Base-by-base conservation (phyloP, 2,113 vertebrate species). In the Periophthalmodon schlosseri region DNA sequence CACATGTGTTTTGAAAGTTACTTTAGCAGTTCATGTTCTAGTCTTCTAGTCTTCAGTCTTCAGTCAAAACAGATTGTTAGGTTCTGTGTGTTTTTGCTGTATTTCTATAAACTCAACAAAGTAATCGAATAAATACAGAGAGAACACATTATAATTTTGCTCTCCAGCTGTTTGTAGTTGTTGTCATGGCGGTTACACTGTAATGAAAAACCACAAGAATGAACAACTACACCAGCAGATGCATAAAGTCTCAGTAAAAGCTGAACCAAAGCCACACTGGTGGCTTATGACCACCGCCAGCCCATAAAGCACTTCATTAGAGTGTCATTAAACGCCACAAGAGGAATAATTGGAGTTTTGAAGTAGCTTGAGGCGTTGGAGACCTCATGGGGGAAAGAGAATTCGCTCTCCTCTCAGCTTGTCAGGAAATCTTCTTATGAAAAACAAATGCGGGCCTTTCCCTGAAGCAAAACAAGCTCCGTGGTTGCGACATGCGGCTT, bases 351-450 rank as follows among this genome's bases (percentile, higher is more conserved):
- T 1, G 12, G 46, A 58, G 56, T 56, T 75, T 34, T 61, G 2
- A 34, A 14, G 4, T 67, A 69, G 46, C 74, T 72, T 34, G 67
- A 74, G 85, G 60, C 75, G 61, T 72, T 75, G 20, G 36, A 34
- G 2, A 47, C 44, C 66, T 73, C 21, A 58, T 13, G 12, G 10
- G 49, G 39, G n/a, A 50, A 0, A 12, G 15, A 3, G 56, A 64
- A 56, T 47, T 46, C 15, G 16, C n/a, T 72, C 34, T 47, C 28
- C n/a, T 14, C 65, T 67, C 71, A 63, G 49, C 67, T 33, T 65
- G 69, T 11, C 75, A 76, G 77, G 81, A 82, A 80, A 79, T 67
- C 70, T 61, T 60, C 70, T 77, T 34, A 68, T 77, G 74, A 77
- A 49, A 2, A 76, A 36, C 68, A 74, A 76, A 66, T 39, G 50